Percentiles rank a stretch among this genome's conserved stretches.
Evolutionary conservation across 2,797 vertebrate species (phyloP).

Genomic region (Molossus alvarezi): DNA sequence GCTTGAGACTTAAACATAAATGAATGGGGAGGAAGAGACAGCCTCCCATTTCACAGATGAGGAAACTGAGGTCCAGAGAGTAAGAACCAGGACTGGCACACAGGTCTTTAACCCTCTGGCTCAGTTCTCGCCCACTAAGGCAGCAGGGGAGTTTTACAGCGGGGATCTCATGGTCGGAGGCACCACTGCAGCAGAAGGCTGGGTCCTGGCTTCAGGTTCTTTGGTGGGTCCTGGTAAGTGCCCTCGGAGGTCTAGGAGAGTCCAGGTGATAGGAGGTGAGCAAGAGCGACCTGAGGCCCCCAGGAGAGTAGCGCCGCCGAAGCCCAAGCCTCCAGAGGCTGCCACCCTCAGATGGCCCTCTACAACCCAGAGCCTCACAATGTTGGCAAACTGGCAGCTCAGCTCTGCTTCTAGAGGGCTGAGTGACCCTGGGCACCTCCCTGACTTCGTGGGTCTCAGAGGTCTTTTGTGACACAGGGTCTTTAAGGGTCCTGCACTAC

Average conservation of each 20-base stretch:
- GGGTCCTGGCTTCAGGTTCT: neutral
- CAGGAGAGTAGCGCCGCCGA: neutral
- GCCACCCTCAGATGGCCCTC: too few species aligned
- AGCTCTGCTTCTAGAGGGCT: neutral
- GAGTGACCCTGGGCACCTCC: neutral
- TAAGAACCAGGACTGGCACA: neutral
- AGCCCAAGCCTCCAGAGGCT: neutral
- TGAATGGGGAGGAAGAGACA: neutral
- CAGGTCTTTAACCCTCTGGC: neutral
- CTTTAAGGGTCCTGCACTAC: neutral
- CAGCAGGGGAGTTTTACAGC: neutral
- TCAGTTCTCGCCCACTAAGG: neutral
- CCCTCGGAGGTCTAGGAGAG: neutral
- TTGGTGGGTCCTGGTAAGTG: neutral
- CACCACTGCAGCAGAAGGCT: neutral
- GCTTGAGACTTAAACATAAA: neutral
- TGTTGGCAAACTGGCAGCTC: neutral
- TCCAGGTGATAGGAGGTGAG: neutral
- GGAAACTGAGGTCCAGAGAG: neutral
- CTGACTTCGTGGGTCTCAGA: neutral
- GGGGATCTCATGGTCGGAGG: neutral
- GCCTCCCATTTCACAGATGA: neutral
- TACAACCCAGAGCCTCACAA: neutral
- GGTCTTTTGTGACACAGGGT: neutral
- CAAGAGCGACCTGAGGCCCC: rapidly evolving